Evolutionary conservation across 2,797 vertebrate species (phyloP), one percentile per base, ranked within the genome.

Genomic region (Mastacembelus armatus): DNA sequence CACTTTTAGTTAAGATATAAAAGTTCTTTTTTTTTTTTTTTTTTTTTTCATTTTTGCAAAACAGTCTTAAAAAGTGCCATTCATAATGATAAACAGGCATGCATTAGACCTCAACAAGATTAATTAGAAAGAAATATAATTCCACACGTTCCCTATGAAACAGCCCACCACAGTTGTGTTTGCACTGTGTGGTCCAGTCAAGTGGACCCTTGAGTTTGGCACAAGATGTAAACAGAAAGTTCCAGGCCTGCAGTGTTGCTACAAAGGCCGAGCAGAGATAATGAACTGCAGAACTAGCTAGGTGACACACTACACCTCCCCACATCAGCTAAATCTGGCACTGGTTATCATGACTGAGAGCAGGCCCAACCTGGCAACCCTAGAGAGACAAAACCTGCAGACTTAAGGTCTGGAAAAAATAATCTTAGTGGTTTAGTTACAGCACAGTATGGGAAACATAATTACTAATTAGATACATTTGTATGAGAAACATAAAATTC

Each of bases 31-130:
- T 4, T n/a, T 38, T 38, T 36, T 32, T 16, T 47, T 36, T 29
- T 14, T 39, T 15, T 22, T 70, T 35, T 45, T 42, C 39, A n/a
- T 70, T 35, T 45, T 42, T 39, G n/a, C 1, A 36, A 52, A 78
- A 80, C 24, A 77, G 22, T 57, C 36, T 22, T 65, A 67, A 58
- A 72, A 79, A 38, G 49, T 70, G 69, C 19, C 85, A 87, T 85
- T 82, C 79, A 85, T 72, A 62, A 73, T 24, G 11, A 71, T 22
- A 39, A 75, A 39, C 56, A 38, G 21, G 5, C 51, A 26, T 15
- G 2, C 43, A 10, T 52, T 43, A 35, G 69, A 74, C 57, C 49
- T 32, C 18, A 70, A 56, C 30, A 35, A 10, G 11, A 33, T 27
- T 36, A 22, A 36, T 30, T 58, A 38, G 48, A 24, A 51, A 27